Evolutionary conservation across 2,797 vertebrate species (phyloP).

Genomic region (Microtus californicus): DNA sequence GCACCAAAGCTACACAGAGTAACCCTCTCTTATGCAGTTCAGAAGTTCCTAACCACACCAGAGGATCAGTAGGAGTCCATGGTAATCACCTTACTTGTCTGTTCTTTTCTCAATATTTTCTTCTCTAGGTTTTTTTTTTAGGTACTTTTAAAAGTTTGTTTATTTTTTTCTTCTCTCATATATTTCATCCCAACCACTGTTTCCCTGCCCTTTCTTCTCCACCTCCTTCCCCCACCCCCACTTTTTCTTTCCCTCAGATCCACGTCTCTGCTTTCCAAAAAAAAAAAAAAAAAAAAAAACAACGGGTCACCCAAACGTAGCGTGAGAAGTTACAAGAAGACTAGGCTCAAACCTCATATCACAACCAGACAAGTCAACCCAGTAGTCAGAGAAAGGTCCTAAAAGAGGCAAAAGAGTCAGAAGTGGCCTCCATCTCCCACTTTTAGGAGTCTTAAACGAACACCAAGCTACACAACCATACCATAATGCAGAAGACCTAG

Average conservation of each 20-base stretch:
- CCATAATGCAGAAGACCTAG: background rate
- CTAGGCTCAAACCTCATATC: background rate
- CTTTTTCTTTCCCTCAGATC: background rate
- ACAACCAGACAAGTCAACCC: background rate
- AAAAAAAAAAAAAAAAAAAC: no score
- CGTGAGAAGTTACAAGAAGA: background rate
- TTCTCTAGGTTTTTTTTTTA: constrained; percentile 36
- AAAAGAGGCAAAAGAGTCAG: background rate
- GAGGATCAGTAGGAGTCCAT: background rate
- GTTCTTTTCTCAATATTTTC: background rate
- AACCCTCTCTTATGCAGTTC: background rate
- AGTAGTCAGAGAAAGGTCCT: no score
- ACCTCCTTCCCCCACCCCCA: background rate
- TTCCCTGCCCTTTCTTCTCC: no score
- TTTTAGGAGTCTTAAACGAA: background rate
- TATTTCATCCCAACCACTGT: background rate
- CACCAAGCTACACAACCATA: background rate
- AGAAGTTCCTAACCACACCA: background rate
- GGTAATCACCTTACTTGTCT: background rate
- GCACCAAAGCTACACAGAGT: no score
- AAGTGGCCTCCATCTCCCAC: background rate
- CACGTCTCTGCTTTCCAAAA: no score
- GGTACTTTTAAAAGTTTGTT: background rate
- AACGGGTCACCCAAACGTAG: background rate
- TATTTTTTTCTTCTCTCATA: background rate